Base-by-base conservation (phyloP, 2,888 invertebrate genomes). In the Antheraea assamensis region DNA sequence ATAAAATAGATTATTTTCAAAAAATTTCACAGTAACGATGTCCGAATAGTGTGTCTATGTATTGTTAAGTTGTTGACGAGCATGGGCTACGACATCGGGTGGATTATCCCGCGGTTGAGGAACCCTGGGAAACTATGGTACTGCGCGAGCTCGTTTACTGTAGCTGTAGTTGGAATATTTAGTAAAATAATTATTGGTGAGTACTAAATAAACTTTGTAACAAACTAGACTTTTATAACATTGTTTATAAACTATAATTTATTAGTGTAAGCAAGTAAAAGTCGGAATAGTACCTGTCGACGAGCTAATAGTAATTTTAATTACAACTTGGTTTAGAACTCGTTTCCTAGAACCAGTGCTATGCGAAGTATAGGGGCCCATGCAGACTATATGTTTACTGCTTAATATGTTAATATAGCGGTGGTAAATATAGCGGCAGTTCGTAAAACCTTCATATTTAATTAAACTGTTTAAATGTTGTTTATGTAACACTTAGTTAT, bases 181-280 rank as follows among this genome's bases (percentile, higher is more conserved):
- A 97, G 98, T 90, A 98, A 98, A 95, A 95, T 98, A 86, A 95
- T 98, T 82, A 95, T 98, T 91, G 96, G 98, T 98, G 94, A 95
- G 95, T 92, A 74, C 58, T 70, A 17, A 21, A 58, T 55, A 35
- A n/a, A 24, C 68, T 42, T 30, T 66, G 30, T 68, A 24, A 8
- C 10, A 66, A 31, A 55, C 10, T 68, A 52, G n/a, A n/a, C 24
- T n/a, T 58, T 24, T 24, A 10, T 24, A 49, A 35, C 19, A 31
- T 30, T 3, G 49, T 2, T n/a, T 7, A 42, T 42, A 42, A 42
- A 68, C n/a, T n/a, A n/a, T n/a, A n/a, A n/a, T n/a, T n/a, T n/a
- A n/a, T n/a, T n/a, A n/a, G n/a, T n/a, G n/a, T n/a, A n/a, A n/a
- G n/a, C 35, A 21, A 27, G 3, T 15, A 72, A 72, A 2, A 27